Conservation (phyloP, 2,113 vertebrate genomes). For the Neopipo cinnamomea region DNA sequence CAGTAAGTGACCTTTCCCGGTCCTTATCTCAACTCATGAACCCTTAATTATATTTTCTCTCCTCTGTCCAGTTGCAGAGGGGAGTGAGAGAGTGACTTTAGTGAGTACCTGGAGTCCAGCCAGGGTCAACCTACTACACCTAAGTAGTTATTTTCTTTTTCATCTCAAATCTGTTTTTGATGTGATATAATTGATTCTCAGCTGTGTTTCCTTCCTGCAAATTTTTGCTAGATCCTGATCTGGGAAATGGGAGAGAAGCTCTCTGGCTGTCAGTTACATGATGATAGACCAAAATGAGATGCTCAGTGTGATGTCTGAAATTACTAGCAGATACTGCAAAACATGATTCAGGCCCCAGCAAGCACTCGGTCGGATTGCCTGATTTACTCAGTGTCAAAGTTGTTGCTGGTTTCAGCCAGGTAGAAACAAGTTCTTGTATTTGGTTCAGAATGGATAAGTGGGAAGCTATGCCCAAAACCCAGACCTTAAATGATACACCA, state of each 20-base stretch:
- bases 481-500: not conserved
- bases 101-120: not conserved
- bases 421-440: not conserved
- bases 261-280: not conserved
- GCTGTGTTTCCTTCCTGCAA: not conserved
- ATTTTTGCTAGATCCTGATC: not conserved
- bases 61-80: not conserved
- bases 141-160: not conserved
- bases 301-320: not conserved
- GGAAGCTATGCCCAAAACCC: not conserved
- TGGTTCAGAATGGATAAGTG: not conserved
- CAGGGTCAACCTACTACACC: not conserved
- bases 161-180: not conserved
- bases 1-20: not conserved
- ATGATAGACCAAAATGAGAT: not conserved
- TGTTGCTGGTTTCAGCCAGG: not conserved
- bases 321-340: not conserved
- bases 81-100: not conserved
- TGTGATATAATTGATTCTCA: not conserved
- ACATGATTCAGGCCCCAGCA: rapidly evolving
- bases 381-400: not conserved
- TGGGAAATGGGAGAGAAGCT: not conserved
- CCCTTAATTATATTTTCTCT: not conserved
- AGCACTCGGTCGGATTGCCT: rapidly evolving
- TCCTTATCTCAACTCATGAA: not conserved